Conservation (phyloP, 1,140 invertebrate species). For the Popillia japonica region DNA sequence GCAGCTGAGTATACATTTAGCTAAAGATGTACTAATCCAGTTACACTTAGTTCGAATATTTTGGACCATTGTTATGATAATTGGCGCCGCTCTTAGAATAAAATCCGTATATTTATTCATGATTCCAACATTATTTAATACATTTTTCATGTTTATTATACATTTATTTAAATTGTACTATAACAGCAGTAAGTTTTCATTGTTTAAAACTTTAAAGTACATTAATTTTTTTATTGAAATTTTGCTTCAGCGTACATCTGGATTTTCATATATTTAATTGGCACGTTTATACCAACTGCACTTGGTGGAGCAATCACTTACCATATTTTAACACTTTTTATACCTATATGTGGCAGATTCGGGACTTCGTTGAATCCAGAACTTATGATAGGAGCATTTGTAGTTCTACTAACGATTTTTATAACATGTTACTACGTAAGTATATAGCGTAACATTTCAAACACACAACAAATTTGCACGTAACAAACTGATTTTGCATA, state of each 20-base stretch:
- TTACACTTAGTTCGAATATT: constrained; percentile 8
- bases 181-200: constrained; percentile 51
- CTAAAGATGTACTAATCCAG: not conserved
- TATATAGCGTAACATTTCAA: no score
- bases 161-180: constrained; percentile 51
- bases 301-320: constrained; percentile 59
- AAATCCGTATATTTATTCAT: constrained; percentile 25
- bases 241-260: constrained; percentile 49
- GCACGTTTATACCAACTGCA: constrained; percentile 56
- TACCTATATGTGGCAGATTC: constrained; percentile 45
- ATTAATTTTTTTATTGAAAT: constrained; percentile 45
- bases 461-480: no score
- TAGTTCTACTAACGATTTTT: constrained; percentile 57
- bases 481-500: no score
- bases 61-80: constrained; percentile 27
- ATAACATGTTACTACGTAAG: constrained; percentile 59
- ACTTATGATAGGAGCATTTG: constrained; percentile 62
- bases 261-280: constrained; percentile 57
- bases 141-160: not conserved
- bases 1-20: constrained; percentile 37
- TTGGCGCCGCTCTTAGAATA: not conserved
- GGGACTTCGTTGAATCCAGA: constrained; percentile 57
- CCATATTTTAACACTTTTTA: constrained; percentile 49
- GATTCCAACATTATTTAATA: constrained; percentile 31
- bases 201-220: no score